phyloP scores from a whole-genome alignment of 2,888 invertebrate genomes.

The Polymixis lichenea region DNA sequence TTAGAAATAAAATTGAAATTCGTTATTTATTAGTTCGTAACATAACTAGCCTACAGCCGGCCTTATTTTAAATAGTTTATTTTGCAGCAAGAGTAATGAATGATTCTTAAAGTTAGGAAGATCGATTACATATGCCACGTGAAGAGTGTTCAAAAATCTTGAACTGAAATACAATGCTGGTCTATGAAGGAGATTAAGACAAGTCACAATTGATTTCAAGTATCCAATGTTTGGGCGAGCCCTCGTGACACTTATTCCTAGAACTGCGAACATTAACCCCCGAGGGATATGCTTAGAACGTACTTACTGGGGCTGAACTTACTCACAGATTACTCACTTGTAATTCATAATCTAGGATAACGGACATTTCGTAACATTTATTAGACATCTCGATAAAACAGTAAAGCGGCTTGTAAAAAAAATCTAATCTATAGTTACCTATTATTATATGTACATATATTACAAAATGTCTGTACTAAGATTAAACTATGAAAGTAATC shows the following conservation, averaged over 20 bases:
- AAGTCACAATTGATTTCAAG: slow-evolving; percentile 54
- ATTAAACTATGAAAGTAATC: slow-evolving; percentile 53
- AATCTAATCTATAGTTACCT: slow-evolving; percentile 74
- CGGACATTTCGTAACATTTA: slow-evolving; percentile 68
- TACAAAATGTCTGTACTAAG: slow-evolving; percentile 72
- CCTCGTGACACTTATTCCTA: slow-evolving; percentile 47
- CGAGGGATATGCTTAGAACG: slow-evolving; percentile 49
- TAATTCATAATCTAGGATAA: slow-evolving; percentile 62
- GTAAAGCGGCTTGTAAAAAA: slow-evolving; percentile 83
- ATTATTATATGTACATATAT: slow-evolving; percentile 84
- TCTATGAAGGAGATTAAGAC: slow-evolving; percentile 42
- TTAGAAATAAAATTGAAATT: slow-evolving; percentile 79
- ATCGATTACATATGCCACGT: slow-evolving; percentile 55
- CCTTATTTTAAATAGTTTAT: slow-evolving; percentile 58
- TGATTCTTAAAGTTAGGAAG: slow-evolving; percentile 59
- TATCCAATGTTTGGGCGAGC: slow-evolving; percentile 49
- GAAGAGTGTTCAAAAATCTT: slow-evolving; percentile 41
- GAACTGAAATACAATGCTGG: slow-evolving; percentile 40
- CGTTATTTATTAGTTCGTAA: slow-evolving; percentile 75
- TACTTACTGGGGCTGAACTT: slow-evolving; percentile 53
- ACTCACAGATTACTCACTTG: slow-evolving; percentile 52
- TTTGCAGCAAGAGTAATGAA: slow-evolving; percentile 61
- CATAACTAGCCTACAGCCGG: slow-evolving; percentile 70
- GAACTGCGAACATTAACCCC: slow-evolving; percentile 51
- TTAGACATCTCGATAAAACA: slow-evolving; percentile 62